Percentiles rank a stretch among this genome's conserved stretches.
phyloP scores from a whole-genome alignment of 2,797 vertebrate species.

The Nannoperca australis region DNA sequence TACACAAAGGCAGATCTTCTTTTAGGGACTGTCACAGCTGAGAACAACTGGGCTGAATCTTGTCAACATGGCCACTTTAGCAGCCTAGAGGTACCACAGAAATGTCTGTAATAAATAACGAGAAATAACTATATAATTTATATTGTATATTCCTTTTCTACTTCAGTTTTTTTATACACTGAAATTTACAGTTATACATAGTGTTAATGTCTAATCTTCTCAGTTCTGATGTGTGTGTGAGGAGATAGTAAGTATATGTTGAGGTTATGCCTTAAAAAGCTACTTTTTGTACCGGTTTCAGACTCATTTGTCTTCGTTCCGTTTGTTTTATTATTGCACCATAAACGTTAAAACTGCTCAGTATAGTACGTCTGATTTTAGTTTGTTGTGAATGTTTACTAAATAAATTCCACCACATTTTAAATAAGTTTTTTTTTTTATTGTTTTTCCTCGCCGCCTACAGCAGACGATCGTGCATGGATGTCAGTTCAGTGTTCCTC shows the following conservation, averaged over 20 bases:
- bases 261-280: constrained; percentile 41
- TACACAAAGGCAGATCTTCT: background rate
- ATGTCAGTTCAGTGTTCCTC: background rate
- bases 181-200: constrained; percentile 29
- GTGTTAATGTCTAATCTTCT: constrained; percentile 15
- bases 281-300: constrained; percentile 20
- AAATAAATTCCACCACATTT: constrained; percentile 70
- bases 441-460: background rate
- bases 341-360: constrained; percentile 62
- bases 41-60: constrained; percentile 14
- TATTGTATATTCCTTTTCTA: constrained; percentile 62
- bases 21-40: constrained; percentile 3
- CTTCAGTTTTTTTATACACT: constrained; percentile 63
- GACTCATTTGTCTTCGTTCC: constrained; percentile 20
- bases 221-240: constrained; percentile 8
- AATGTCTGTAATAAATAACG: constrained; percentile 21
- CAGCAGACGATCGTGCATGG: background rate
- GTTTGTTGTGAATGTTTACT: constrained; percentile 61
- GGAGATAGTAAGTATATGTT: background rate
- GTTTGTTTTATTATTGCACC: constrained; percentile 22
- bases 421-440: background rate
- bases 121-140: constrained; percentile 58
- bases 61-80: constrained; percentile 5
- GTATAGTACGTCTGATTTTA: constrained; percentile 32
- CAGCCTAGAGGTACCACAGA: background rate